Percentiles rank a stretch among this genome's conserved stretches.
Evolutionary conservation across 2,113 vertebrate genomes (phyloP).

Genomic region (Platysteira castanea): DNA sequence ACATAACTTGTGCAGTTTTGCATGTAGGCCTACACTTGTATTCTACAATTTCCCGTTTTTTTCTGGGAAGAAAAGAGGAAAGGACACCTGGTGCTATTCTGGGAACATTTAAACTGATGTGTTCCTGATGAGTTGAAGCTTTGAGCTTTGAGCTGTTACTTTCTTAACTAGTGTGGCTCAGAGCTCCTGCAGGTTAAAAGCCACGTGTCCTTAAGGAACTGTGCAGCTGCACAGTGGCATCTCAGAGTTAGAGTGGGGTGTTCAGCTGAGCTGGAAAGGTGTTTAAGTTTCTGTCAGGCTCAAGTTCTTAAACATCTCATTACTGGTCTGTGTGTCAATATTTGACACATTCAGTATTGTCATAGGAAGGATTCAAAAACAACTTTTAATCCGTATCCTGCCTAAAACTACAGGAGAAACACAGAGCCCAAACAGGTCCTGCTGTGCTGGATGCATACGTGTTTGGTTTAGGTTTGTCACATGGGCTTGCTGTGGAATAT

Average conservation of each 20-base stretch:
- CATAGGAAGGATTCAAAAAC: background rate
- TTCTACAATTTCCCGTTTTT: background rate
- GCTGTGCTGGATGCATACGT: accelerated
- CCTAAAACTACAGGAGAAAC: background rate
- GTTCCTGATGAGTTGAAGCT: background rate
- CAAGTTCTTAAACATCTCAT: background rate
- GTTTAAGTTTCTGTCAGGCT: background rate
- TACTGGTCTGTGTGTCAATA: accelerated
- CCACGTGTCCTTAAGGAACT: background rate
- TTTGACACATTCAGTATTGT: accelerated
- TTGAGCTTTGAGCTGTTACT: background rate
- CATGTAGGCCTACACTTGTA: accelerated
- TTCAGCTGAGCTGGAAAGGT: background rate
- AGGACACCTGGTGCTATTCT: background rate
- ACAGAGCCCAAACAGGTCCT: background rate
- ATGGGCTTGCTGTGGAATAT: background rate
- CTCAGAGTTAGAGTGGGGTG: background rate
- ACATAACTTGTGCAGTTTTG: background rate
- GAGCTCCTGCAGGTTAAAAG: background rate
- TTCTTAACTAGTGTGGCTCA: background rate
- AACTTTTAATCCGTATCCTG: background rate
- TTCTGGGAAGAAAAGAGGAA: background rate
- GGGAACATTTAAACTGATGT: background rate
- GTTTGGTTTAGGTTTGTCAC: background rate
- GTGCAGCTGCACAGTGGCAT: background rate